phyloP scores from a whole-genome alignment of 53 echinoderm and acorn worm genomes.

The Patiria pectinifera region DNA sequence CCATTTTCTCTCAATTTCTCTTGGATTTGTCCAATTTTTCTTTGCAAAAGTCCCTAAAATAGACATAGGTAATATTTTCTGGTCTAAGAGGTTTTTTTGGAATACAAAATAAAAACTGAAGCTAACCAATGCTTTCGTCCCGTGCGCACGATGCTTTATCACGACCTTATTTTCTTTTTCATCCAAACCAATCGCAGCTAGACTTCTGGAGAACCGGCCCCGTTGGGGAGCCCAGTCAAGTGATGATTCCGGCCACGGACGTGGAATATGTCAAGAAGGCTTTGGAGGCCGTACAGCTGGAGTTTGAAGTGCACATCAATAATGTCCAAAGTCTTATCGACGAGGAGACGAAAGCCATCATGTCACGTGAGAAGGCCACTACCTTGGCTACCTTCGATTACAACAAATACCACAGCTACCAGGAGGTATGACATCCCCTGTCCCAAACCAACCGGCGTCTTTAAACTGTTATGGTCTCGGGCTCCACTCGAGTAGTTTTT shows the following conservation, averaged over 20 bases:
- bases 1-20: no score
- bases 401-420: slow-evolving; percentile 51
- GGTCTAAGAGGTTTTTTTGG: no score
- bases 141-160: not conserved
- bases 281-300: not conserved
- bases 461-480: no score
- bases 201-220: slow-evolving; percentile 31
- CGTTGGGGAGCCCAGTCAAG: slow-evolving; percentile 2
- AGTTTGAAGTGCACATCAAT: slow-evolving; percentile 10
- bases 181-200: not conserved
- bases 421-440: slow-evolving; percentile 30
- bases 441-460: not conserved
- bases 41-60: no score
- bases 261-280: not conserved
- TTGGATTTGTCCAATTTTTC: no score
- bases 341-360: not conserved
- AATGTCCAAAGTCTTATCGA: slow-evolving; percentile 43
- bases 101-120: no score
- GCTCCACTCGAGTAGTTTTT: no score
- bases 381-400: slow-evolving; percentile 41
- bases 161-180: not conserved
- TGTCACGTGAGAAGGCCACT: not conserved
- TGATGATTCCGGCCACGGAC: slow-evolving; percentile 17
- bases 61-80: no score
- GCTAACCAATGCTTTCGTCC: no score